Base-by-base conservation (phyloP, 2,797 vertebrate genomes). In the Mionectes olivaceus region DNA sequence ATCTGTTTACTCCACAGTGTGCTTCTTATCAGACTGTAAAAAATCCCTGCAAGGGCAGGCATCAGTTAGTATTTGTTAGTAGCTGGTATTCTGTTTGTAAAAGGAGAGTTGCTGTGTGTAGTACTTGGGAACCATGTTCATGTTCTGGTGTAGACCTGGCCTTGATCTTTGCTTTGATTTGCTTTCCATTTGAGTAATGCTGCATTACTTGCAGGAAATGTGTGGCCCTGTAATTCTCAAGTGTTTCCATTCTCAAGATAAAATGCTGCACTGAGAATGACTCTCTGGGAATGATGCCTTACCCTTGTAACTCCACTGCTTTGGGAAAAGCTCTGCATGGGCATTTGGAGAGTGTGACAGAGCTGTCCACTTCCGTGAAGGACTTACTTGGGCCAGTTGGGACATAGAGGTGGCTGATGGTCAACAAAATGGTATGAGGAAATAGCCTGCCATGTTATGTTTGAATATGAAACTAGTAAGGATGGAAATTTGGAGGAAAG, bases 141-240 rank as follows among this genome's bases (percentile, higher is more conserved):
- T 10, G 7, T 59, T 46, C 22, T 77, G 91, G 23, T 53, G 50
- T 37, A 83, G 59, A 41, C 59, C 78, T 76, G 74, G 53, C 59
- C 39, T 13, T 19, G 69, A 11, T 47, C 2, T 19, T 67, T 55
- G 43, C 37, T 87, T 67, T 87, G 50, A 24, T 86, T 75, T 76
- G 24, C 59, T 70, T 61, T 63, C 39, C 2, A 0, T 49, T 35
- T 69, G 55, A 73, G 24, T 70, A 74, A 19, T 39, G 61, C 60
- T 33, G 37, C 0, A 0, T 65, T 84, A 25, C 22, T 61, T 65
- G 39, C 32, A 46, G 43, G 46, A 32, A 21, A 0, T 1, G 3
- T 7, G 35, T 77, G 37, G 33, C 47, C 28, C 41, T 33, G 17
- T 47, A 13, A 3, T 70, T 70, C 37, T 27, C 0, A 44, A 59